These are phyloP conservation scores for Falcaria lacertinaria DNA, from an alignment of 2,888 invertebrate species.

Conservation along the genomic window DNA sequence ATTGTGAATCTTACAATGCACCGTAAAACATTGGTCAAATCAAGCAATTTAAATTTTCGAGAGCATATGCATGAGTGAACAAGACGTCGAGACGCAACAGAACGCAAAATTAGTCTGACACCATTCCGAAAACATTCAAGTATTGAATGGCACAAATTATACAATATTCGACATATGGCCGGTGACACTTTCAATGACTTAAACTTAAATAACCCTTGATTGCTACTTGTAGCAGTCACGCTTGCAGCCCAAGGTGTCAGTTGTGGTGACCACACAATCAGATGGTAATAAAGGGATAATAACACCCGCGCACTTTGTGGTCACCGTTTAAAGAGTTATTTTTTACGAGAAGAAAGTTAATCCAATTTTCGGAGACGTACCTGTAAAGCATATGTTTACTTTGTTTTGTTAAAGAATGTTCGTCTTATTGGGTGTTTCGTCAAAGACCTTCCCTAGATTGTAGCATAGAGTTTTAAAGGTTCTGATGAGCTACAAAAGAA, in stretches of 20 bases:
- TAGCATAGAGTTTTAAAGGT: too few relatives aligned
- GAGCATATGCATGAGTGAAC: neutral
- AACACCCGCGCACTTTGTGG: constrained; percentile 43
- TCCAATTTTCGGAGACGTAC: constrained; percentile 16
- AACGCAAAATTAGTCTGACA: constrained; percentile 19
- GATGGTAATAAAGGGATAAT: constrained; percentile 39
- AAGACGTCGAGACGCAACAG: constrained; percentile 14
- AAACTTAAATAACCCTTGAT: constrained; percentile 62
- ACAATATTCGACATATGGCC: constrained; percentile 60
- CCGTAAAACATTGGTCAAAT: too few relatives aligned
- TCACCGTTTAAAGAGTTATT: constrained; percentile 48
- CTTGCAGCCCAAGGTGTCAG: constrained; percentile 61
- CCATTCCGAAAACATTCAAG: constrained; percentile 14
- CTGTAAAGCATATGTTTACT: constrained; percentile 3
- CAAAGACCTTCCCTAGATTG: too few relatives aligned
- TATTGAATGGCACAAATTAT: constrained; percentile 22
- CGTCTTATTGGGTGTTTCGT: constrained; percentile 15
- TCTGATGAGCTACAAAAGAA: too few relatives aligned
- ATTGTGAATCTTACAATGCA: too few relatives aligned
- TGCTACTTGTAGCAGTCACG: constrained; percentile 58
- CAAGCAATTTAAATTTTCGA: neutral
- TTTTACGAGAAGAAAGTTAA: constrained; percentile 43
- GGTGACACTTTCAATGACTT: constrained; percentile 51
- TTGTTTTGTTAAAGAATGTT: neutral
- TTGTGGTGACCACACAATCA: constrained; percentile 69